Base-by-base conservation (phyloP, 1,140 invertebrate species). In the Listronotus oregonensis region DNA sequence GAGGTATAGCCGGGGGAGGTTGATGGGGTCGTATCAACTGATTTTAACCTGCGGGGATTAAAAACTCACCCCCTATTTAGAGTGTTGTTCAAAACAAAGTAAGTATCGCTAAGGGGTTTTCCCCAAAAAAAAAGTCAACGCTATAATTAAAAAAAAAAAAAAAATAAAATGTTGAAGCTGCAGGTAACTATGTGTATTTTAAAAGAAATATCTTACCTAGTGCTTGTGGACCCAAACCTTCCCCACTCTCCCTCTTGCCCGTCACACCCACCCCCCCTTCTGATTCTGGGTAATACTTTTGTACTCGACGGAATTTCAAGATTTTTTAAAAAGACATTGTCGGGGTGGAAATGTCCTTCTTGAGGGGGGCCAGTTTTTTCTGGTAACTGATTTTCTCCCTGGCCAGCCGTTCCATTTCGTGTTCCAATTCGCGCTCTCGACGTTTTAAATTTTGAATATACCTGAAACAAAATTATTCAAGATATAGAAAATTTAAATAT, bases 341-440 rank as follows among this genome's bases (percentile, higher is more conserved):
- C 87, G 82, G 84, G 21, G 84, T 80, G 21, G 82, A 76, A 59
- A 89, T 79, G 66, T 92, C 90, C 69, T 89, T 89, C 71, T 88
- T 89, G 44, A 94, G 75, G 37, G 80, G 79, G 0, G 85, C 83
- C 52, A 93, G 79, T 64, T 83, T 84, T 75, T 92, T 90, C 72
- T 93, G 91, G 21, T 85, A 78, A 15, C 88, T 84, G 67, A 95
- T 95, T 81, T 96, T 96, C 73, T 95, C 90, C 60, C 92, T 86
- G 0, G 93, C 92, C 60, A 95, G 80, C 65, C 84, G 83, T 79
- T 96, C 93, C 86, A 94, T 89, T 77, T 95, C 90, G 70, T 90
- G 89, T 74, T 96, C 93, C 76, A 86, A 87, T 65, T 95, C 93
- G 56, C 88, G 83, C 75, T 93, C 91, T 74, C 89, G 91, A 54